Evolutionary conservation across 2,888 invertebrate genomes (phyloP).

Genomic region (Therioaphis trifolii): DNA sequence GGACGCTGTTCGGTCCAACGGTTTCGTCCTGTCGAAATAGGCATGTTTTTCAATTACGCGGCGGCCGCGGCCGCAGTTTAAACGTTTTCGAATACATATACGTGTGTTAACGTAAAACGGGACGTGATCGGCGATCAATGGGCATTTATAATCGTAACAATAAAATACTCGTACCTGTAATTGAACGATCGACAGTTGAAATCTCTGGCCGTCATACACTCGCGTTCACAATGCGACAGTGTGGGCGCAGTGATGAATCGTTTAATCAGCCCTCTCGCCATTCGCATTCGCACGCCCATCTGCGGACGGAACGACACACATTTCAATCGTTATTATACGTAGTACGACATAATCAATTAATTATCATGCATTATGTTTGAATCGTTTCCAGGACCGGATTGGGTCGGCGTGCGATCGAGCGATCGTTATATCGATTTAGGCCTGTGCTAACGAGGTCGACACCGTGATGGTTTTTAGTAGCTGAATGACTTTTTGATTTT

Average conservation of each 20-base stretch:
- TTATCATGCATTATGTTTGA: no score
- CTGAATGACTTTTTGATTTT: no score
- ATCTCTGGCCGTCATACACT: slow-evolving; percentile 84
- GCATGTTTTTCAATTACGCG: not conserved
- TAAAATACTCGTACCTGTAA: slow-evolving; percentile 75
- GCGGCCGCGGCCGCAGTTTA: no score
- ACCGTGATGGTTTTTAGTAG: no score
- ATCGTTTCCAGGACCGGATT: no score
- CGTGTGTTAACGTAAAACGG: not conserved
- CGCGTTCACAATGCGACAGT: slow-evolving; percentile 83
- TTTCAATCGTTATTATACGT: no score
- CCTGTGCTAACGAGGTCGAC: no score
- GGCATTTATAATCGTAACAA: not conserved
- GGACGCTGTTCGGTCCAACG: not conserved
- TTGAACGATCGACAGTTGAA: slow-evolving; percentile 90
- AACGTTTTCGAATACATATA: not conserved
- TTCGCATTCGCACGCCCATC: slow-evolving; percentile 81
- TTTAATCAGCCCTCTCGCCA: slow-evolving; percentile 82
- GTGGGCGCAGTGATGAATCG: slow-evolving; percentile 80
- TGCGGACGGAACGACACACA: slow-evolving; percentile 61
- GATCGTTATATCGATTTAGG: no score
- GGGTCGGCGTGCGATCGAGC: no score
- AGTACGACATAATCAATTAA: no score
- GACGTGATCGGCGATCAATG: not conserved
- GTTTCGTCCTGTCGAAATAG: not conserved